Percentiles rank a stretch among this genome's conserved stretches.
Evolutionary conservation across 1,140 invertebrate genomes (phyloP).

Genomic region (Caerostris extrusa): DNA sequence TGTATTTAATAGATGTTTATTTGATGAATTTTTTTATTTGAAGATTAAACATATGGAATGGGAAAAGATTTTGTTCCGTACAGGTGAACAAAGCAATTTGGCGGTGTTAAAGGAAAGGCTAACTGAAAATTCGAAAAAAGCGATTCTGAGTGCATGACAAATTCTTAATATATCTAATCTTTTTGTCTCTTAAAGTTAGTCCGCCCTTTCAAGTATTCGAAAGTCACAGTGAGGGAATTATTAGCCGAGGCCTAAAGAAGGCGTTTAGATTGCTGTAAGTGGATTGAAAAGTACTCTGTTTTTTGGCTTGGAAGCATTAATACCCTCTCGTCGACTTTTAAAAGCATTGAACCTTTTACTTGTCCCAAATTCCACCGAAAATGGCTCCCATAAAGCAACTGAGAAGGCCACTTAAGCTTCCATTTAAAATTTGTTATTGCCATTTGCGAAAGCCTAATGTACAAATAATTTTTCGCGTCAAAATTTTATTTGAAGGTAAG

Average conservation of each 20-base stretch:
- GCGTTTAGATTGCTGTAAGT: not conserved
- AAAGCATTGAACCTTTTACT: not conserved
- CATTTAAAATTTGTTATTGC: constrained; percentile 69
- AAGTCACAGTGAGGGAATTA: not conserved
- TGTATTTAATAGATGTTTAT: no score
- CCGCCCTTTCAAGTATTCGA: not conserved
- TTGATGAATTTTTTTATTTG: no score
- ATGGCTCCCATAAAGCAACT: not conserved
- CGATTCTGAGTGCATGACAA: no score
- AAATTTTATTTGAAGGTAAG: constrained; percentile 53
- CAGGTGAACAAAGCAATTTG: no score
- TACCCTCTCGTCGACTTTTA: not conserved
- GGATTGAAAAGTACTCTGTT: not conserved
- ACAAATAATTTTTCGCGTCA: constrained; percentile 64
- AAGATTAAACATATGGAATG: no score
- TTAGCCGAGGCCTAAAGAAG: not conserved
- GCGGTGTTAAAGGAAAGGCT: no score
- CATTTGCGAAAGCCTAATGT: constrained; percentile 57
- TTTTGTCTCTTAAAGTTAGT: not conserved
- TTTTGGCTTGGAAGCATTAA: not conserved
- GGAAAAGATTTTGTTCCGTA: no score
- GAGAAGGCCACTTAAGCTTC: constrained; percentile 30
- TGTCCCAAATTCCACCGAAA: constrained; percentile 18
- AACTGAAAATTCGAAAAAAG: no score
- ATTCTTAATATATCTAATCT: not conserved